Evolutionary conservation across 2,113 vertebrate species (phyloP).

Genomic region (Hemiprocne comata): DNA sequence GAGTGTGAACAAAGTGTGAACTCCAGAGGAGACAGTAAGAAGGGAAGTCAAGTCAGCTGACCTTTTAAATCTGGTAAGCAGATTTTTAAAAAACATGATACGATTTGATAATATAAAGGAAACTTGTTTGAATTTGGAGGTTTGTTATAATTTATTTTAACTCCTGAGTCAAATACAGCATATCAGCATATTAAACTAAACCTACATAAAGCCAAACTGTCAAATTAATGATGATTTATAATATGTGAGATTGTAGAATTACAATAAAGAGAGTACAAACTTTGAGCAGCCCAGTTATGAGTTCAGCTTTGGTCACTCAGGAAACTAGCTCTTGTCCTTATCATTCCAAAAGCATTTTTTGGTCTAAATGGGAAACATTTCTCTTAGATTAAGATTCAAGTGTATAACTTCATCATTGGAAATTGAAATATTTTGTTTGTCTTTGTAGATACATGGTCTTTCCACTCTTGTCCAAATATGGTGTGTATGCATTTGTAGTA

Average conservation of each 20-base stretch:
- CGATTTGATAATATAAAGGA: not conserved
- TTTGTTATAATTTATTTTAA: conserved; percentile 56
- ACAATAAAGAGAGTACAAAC: conserved; percentile 36
- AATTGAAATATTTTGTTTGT: conserved; percentile 59
- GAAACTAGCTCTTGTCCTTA: conserved; percentile 57
- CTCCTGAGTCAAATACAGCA: conserved; percentile 27
- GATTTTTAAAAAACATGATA: conserved; percentile 26
- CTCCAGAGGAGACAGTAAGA: conserved; percentile 10
- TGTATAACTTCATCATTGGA: not conserved
- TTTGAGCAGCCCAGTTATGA: conserved; percentile 6
- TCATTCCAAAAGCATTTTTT: conserved; percentile 61
- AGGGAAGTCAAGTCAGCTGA: not conserved
- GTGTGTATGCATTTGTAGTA: not conserved
- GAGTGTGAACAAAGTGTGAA: conserved; percentile 15
- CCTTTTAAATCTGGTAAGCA: conserved; percentile 44
- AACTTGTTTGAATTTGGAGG: conserved; percentile 36
- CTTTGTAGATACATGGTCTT: not conserved
- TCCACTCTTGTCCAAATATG: not conserved
- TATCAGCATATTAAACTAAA: conserved; percentile 32
- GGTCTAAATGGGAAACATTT: conserved; percentile 50
- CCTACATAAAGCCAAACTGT: conserved; percentile 29
- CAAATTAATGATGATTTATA: conserved; percentile 56
- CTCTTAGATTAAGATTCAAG: conserved; percentile 27
- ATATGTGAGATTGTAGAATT: conserved; percentile 56
- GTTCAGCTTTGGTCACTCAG: conserved; percentile 52